Evolutionary conservation across 1,140 invertebrate genomes (phyloP).

Genomic region (Aphis craccivora): DNA sequence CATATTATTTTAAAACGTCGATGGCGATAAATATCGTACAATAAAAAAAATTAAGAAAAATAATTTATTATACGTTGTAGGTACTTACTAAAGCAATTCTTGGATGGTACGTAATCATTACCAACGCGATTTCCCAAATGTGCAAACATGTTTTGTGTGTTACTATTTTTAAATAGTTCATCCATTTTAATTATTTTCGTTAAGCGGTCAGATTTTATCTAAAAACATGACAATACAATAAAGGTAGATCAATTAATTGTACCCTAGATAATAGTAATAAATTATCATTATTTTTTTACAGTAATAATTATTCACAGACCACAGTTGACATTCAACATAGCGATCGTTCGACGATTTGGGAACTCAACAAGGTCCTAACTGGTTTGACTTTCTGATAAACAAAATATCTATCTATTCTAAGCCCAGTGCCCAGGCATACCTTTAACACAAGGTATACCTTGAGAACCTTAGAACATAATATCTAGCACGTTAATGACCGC

Average conservation of each 20-base stretch:
- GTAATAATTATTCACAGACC: neutral
- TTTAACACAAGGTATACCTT: no score
- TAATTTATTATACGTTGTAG: neutral
- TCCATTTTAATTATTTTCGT: neutral
- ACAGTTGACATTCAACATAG: neutral
- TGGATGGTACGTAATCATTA: neutral
- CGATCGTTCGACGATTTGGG: neutral
- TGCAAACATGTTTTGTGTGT: conserved; percentile 31
- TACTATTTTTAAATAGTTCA: conserved; percentile 4
- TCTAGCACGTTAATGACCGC: no score
- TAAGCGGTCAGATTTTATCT: neutral
- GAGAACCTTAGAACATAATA: no score
- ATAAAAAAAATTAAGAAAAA: neutral
- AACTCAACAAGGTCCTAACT: neutral
- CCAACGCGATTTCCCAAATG: neutral
- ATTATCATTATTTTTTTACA: no score
- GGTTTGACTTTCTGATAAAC: neutral
- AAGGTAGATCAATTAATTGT: neutral
- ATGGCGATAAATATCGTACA: neutral
- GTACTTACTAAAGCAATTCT: conserved; percentile 38
- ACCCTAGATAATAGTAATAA: neutral
- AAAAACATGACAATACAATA: neutral
- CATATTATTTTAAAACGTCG: neutral
- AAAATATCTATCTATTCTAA: no score
- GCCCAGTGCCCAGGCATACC: no score